Conservation (phyloP, 2,113 vertebrate species). For the Sinocyclocheilus grahami region DNA sequence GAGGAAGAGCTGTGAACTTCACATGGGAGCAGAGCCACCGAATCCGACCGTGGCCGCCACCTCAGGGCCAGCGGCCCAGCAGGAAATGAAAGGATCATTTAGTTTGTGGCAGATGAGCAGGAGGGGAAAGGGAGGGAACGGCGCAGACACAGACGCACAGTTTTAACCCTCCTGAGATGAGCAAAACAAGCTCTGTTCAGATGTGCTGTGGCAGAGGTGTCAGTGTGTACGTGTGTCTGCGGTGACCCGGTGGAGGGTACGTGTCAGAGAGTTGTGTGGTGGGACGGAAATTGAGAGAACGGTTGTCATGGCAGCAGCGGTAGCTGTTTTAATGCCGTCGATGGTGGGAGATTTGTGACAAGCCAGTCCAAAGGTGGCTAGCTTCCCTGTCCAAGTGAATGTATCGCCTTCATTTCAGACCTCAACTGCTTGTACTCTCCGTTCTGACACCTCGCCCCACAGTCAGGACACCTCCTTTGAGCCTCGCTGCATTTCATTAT, state of each 20-base stretch:
- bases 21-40: slow-evolving; percentile 72
- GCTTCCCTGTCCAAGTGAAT: slow-evolving; percentile 22
- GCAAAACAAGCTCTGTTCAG: slow-evolving; percentile 19
- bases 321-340: slow-evolving; percentile 17
- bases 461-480: not conserved
- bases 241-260: not conserved
- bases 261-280: not conserved
- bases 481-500: slow-evolving; percentile 17
- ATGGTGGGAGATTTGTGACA: slow-evolving; percentile 35
- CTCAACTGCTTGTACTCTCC: not conserved
- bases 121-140: slow-evolving; percentile 19
- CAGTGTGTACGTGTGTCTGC: slow-evolving; percentile 6
- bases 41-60: slow-evolving; percentile 72
- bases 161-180: slow-evolving; percentile 37
- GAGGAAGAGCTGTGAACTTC: slow-evolving; percentile 85
- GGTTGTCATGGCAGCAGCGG: not conserved
- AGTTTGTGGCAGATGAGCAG: slow-evolving; percentile 72
- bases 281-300: not conserved
- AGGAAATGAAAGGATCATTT: slow-evolving; percentile 98
- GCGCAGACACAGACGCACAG: slow-evolving; percentile 24
- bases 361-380: slow-evolving; percentile 26
- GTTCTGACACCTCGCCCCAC: slow-evolving; percentile 14
- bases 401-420: slow-evolving; percentile 13
- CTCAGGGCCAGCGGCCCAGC: slow-evolving; percentile 81
- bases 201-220: slow-evolving; percentile 19